Evolutionary conservation across 2,888 invertebrate genomes (phyloP).

Genomic region (Lissocephala sabroskyi): DNA sequence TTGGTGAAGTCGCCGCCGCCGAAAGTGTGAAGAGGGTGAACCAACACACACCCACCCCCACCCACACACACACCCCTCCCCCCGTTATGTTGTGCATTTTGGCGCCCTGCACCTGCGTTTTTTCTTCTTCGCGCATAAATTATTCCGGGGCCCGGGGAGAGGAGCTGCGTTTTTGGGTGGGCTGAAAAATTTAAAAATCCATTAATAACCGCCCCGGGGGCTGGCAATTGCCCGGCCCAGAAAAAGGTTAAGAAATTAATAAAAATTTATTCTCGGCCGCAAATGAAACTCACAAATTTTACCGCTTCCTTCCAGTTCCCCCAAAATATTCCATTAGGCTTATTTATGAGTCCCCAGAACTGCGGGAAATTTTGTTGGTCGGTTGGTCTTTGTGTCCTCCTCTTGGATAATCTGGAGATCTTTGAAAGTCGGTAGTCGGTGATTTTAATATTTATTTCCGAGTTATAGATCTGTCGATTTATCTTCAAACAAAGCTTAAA

Average conservation of each 20-base stretch:
- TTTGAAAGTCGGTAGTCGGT: too few relatives aligned
- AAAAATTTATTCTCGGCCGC: slow-evolving; percentile 11
- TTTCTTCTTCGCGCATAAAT: too few relatives aligned
- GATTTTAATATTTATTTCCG: too few relatives aligned
- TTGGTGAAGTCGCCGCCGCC: slow-evolving; percentile 48
- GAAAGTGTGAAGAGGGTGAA: slow-evolving; percentile 11
- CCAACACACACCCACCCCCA: not conserved
- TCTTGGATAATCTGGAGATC: too few relatives aligned
- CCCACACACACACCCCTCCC: slow-evolving; percentile 3
- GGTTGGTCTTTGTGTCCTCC: too few relatives aligned
- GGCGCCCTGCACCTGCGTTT: slow-evolving; percentile 19
- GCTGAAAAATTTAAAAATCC: slow-evolving; percentile 27
- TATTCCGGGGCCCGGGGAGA: slow-evolving; percentile 4
- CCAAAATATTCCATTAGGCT: too few relatives aligned
- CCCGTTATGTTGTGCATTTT: slow-evolving; percentile 26
- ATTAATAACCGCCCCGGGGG: slow-evolving; percentile 25
- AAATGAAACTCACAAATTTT: slow-evolving; percentile 2
- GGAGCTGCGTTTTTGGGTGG: slow-evolving; percentile 5
- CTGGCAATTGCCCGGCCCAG: slow-evolving; percentile 29
- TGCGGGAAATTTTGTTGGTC: too few relatives aligned
- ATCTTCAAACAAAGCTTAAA: too few relatives aligned
- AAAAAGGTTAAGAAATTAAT: slow-evolving; percentile 41
- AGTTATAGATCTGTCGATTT: too few relatives aligned
- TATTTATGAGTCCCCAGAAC: too few relatives aligned
- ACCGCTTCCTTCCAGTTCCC: too few relatives aligned